A percentile compares a stretch with the other conserved stretches of the same genome.
These are phyloP conservation scores for Dolichallabes microphthalmus DNA, from an alignment of 2,113 vertebrate species.

Conservation along the genomic window DNA sequence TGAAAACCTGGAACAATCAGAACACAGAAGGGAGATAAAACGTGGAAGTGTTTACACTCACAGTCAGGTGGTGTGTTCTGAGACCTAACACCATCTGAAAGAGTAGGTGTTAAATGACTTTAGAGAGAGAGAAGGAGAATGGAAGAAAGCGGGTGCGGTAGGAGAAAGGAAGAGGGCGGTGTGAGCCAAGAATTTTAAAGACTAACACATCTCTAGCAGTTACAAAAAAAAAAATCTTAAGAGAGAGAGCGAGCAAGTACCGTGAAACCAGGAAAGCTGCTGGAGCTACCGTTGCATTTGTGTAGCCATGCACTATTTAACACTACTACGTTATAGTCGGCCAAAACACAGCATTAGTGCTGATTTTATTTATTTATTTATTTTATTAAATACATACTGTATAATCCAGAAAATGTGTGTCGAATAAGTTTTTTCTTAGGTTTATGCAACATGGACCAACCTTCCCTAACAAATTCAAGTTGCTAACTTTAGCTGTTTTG, in stretches of 20 bases:
- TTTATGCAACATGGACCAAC: no score
- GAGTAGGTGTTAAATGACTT: conserved; percentile 4
- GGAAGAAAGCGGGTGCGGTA: conserved; percentile 2
- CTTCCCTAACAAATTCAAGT: no score
- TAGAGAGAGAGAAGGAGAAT: conserved; percentile 6
- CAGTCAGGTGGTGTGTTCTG: conserved; percentile 9
- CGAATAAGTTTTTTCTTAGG: no score
- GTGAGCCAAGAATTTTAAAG: conserved; percentile 37
- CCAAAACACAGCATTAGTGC: no score
- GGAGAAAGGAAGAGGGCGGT: not conserved
- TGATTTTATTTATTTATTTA: no score
- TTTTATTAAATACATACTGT: no score
- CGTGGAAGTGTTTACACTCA: not conserved
- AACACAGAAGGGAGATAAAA: not conserved
- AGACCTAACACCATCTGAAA: conserved; percentile 38
- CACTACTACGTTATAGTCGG: not conserved
- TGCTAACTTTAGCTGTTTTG: no score
- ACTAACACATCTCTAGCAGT: not conserved
- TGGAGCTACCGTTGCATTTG: not conserved
- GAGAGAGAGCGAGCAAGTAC: not conserved
- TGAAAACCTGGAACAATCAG: conserved; percentile 5
- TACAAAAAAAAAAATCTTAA: conserved; percentile 16
- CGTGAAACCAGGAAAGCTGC: conserved; percentile 17
- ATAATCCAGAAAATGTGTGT: no score
- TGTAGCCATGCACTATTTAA: not conserved